Conservation (phyloP, 1,140 invertebrate genomes). For the Papilio machaon region DNA sequence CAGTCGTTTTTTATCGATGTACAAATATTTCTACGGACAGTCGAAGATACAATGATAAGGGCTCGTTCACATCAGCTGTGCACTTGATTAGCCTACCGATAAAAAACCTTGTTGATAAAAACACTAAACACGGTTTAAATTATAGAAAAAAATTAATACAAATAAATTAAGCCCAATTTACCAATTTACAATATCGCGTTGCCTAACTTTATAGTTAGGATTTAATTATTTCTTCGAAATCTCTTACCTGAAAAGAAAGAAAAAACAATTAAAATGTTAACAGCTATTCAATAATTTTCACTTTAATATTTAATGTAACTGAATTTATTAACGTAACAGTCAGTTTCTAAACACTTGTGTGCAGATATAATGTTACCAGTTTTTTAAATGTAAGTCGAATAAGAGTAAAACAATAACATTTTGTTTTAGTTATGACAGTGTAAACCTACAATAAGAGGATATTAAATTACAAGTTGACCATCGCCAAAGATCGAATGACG, state of each 20-base stretch:
- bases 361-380: not conserved
- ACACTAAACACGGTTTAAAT: not conserved
- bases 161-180: not conserved
- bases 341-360: too few species aligned
- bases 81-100: not conserved
- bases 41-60: not conserved
- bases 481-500: not conserved
- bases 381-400: too few species aligned
- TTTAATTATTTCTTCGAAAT: not conserved
- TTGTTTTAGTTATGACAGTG: too few species aligned
- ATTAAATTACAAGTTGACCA: not conserved
- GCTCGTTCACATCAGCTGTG: not conserved
- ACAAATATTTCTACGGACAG: slow-evolving; percentile 11
- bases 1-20: not conserved
- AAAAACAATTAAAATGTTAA: not conserved
- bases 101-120: not conserved
- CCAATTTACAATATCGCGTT: not conserved
- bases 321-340: not conserved
- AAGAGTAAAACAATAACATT: too few species aligned
- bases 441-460: not conserved
- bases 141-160: not conserved
- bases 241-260: not conserved
- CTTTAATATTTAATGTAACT: too few species aligned
- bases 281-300: too few species aligned
- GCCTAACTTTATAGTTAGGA: too few species aligned